Evolutionary conservation across 1,140 invertebrate genomes (phyloP), one percentile per base, ranked within the genome.

Genomic region (Diabrotica virgifera): DNA sequence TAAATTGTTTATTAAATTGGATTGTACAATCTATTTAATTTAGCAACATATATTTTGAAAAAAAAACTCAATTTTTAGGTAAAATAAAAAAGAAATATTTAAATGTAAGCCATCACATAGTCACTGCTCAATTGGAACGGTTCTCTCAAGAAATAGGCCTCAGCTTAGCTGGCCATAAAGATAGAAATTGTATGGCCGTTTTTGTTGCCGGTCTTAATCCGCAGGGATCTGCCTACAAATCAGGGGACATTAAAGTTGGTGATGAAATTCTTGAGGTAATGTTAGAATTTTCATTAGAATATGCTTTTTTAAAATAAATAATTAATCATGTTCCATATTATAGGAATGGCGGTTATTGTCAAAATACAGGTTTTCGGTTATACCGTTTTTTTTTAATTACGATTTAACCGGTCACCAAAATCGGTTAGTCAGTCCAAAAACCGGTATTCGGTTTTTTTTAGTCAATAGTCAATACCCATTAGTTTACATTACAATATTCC

Each of bases 201-300:
- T 98, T 97, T 81, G 88, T 99, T 38, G 96, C 95, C 72, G 97
- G 95, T 6, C 85, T 99, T 12, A 90, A 98, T 81, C 93, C 95
- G 0, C 90, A 89, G 0, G 95, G 96, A 14, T 82, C 88, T 0
- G 90, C 94, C 40, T 86, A 80, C 62, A 87, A 87, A 65, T 87
- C 90, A 36, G 89, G 90, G 5, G 83, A 89, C 6, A 85, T 99
- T 4, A 84, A 89, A 74, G 87, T 97, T 36, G 97, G 96, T 0
- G 97, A 99, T 78, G 96, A 99, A 80, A 90, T 99, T 68, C 82
- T 98, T 9, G 96, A 98, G 85, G 94, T 96, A 76, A 75, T 77
- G 76, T 24, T 24, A 24, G 24, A 24, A 24, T 2, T 24, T 24
- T 24, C 1, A 2, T 24, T 24, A 24, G 4, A 24, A 24, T 24